Evolutionary conservation across 2,797 vertebrate genomes (phyloP).

Genomic region (Bovichtus diacanthus): DNA sequence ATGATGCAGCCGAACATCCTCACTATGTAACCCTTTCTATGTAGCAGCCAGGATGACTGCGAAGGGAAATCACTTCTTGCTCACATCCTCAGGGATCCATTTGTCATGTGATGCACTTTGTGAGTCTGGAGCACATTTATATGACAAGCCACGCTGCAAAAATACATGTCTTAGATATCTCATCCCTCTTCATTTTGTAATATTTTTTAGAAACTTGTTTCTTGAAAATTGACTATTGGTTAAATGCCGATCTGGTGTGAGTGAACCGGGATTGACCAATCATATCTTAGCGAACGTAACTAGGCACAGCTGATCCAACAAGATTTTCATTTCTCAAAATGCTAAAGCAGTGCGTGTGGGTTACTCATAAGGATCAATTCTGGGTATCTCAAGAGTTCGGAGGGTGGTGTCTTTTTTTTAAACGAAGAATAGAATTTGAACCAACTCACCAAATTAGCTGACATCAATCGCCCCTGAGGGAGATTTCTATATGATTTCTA

Average conservation of each 20-base stretch:
- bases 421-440: no score
- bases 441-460: not conserved
- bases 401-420: not conserved
- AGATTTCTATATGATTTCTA: no score
- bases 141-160: not conserved
- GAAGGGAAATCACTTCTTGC: constrained; percentile 17
- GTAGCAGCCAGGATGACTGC: constrained; percentile 3
- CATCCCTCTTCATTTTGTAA: not conserved
- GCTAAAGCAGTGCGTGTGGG: not conserved
- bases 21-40: constrained; percentile 22
- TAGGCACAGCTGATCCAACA: not conserved
- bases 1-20: constrained; percentile 30
- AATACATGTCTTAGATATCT: not conserved
- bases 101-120: constrained; percentile 40
- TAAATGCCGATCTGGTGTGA: not conserved
- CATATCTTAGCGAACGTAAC: not conserved
- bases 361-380: not conserved
- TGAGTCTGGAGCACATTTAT: constrained; percentile 29
- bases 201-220: not conserved
- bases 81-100: constrained; percentile 40
- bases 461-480: no score
- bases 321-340: not conserved
- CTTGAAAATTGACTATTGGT: not conserved
- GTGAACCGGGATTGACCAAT: not conserved
- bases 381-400: not conserved